Evolutionary conservation across 2,113 vertebrate species (phyloP).

Genomic region (Smithornis capensis): DNA sequence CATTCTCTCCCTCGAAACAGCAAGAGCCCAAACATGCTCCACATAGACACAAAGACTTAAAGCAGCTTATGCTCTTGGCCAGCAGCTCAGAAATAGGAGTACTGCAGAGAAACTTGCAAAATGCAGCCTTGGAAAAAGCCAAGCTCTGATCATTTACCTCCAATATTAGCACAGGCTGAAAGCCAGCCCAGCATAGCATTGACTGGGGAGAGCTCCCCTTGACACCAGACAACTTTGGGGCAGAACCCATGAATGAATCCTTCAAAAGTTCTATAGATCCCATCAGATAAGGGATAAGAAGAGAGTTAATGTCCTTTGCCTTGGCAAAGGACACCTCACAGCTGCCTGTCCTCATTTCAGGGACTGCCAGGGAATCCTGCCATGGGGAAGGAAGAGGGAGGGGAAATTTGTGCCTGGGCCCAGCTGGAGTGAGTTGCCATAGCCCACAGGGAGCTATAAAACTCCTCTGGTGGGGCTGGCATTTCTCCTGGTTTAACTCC

Average conservation of each 20-base stretch:
- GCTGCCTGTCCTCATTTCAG: conserved; percentile 33
- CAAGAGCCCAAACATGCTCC: background rate
- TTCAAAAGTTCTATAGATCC: background rate
- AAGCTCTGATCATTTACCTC: background rate
- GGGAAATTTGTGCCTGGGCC: background rate
- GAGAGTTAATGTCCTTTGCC: background rate
- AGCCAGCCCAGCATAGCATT: background rate
- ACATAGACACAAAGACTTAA: background rate
- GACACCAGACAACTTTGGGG: background rate
- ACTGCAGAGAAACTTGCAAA: background rate
- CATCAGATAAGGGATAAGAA: background rate
- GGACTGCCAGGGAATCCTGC: conserved; percentile 9
- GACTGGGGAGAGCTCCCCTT: background rate
- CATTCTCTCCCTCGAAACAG: background rate
- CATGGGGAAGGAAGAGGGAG: background rate
- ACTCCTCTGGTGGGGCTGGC: conserved; percentile 10
- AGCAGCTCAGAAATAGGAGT: background rate
- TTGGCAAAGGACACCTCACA: conserved; percentile 8
- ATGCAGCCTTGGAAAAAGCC: background rate
- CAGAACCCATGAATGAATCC: background rate
- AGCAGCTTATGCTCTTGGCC: background rate
- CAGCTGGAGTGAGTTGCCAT: conserved; percentile 15
- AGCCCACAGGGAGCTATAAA: conserved; percentile 7
- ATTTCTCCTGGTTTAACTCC: background rate
- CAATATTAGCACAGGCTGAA: background rate